Evolutionary conservation across 2,797 vertebrate species (phyloP), one percentile per base, ranked within the genome.

Genomic region (Tachyglossus aculeatus): DNA sequence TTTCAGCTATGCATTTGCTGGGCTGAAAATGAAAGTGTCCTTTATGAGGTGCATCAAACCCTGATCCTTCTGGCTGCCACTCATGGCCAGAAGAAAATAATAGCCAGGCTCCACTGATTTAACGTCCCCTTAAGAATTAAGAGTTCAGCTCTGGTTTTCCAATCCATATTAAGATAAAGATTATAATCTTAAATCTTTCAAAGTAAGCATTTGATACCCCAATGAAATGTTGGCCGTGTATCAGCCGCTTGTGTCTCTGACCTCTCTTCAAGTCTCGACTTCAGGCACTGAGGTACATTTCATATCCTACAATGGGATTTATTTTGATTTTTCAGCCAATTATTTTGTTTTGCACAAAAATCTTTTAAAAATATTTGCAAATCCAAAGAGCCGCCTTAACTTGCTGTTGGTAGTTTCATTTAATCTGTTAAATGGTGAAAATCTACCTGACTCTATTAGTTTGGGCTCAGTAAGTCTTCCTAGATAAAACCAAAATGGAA

Each of bases 1-100:
- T 90, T 81, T 86, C 82, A 87, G 85, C 67, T 77, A 84, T 88
- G 81, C 65, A 78, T 19, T 19, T 74, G 74, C 64, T 64, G 54
- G 36, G 13, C 66, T 22, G 72, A 82, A 77, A 74, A 62, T 84
- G 77, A 68, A 86, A 86, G 79, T 82, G 40, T 66, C 80, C 86
- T 86, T 89, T 84, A 72, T 87, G 74, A 47, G 61, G 62, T 85
- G 34, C 61, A 41, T n/a, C 58, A 57, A 64, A 86, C 74, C 78
- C 79, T 63, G 60, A 75, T 29, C 73, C 78, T 84, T 64, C 75
- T 71, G 71, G 59, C 65, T 74, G 48, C 74, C 64, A 59, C 63
- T 75, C 62, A 54, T 7, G 22, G 47, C 21, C 55, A 54, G 27
- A 44, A 37, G 74, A n/a, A 71, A 45, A 78, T 74, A 79, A 64